These are phyloP conservation scores for Eospalax fontanierii DNA, from an alignment of 2,797 vertebrate species.

Conservation along the genomic window DNA sequence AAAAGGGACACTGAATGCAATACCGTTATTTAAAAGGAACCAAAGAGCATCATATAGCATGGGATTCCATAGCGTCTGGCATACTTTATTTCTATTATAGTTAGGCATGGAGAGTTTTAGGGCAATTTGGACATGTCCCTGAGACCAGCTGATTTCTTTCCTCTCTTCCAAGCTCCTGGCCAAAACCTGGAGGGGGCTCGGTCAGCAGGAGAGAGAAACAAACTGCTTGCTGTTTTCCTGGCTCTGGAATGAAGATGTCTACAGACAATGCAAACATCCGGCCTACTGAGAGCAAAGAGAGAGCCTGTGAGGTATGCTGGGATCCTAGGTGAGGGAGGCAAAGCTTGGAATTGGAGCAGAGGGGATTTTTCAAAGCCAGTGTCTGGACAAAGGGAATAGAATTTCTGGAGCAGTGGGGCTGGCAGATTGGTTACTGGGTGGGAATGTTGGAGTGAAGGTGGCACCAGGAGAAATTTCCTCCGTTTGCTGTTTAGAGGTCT, in stretches of 20 bases:
- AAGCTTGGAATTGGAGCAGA: not conserved
- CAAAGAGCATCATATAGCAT: not conserved
- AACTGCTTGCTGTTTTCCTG: not conserved
- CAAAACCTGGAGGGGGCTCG: conserved; percentile 40
- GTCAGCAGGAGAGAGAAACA: not conserved
- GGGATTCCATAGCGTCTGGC: not conserved
- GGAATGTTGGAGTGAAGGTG: not conserved
- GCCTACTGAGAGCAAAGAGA: conserved; percentile 28
- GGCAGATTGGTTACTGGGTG: not conserved
- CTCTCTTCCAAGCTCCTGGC: conserved; percentile 56
- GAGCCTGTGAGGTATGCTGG: conserved; percentile 58
- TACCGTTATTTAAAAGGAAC: not conserved
- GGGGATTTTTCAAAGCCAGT: not conserved
- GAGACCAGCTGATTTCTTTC: conserved; percentile 31
- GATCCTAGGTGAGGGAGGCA: not conserved
- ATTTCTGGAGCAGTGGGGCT: not conserved
- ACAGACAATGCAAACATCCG: not conserved
- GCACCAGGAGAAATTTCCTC: not conserved
- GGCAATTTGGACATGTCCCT: not conserved
- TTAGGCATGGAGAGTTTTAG: not conserved
- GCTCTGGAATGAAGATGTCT: conserved; percentile 71
- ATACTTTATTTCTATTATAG: not conserved
- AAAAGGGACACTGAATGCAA: not conserved
- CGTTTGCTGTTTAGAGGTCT: not conserved
- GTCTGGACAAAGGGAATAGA: not conserved